Base-by-base conservation (phyloP, 2,888 invertebrate species). In the Eucera pruinosa region DNA sequence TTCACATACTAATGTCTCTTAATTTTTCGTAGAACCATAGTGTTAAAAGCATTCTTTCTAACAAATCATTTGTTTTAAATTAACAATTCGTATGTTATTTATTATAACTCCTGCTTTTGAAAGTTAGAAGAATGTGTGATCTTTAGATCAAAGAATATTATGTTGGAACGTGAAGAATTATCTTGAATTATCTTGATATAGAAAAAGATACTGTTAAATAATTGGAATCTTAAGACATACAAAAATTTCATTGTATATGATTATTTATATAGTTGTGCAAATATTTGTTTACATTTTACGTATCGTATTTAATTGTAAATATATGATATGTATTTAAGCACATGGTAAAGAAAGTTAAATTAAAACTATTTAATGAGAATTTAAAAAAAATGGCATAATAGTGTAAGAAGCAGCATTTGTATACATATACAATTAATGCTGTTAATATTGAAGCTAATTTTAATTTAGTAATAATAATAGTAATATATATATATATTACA, bases 361-460 rank as follows among this genome's bases (percentile, higher is more conserved):
- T 6, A 52, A n/a, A 71, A 47, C 25, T 71, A 69, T 82, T 72
- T 80, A 80, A 76, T 75, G 27, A 64, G 52, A 54, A 54, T 67
- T 70, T 47, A 2, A 39, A 23, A 36, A 36, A 65, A 70, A 66
- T 58, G 20, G 43, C 33, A 66, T 73, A 66, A 25, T 50, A n/a
- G n/a, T n/a, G n/a, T n/a, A n/a, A n/a, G 58, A 45, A 39, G 64
- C 47, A 57, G 52, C 52, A 73, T 80, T 67, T 75, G 60, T 78
- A 73, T 80, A 75, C 61, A 62, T 47, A 50, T 72, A 52, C 52
- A 41, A 62, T 61, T 43, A 11, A 75, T 52, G 74, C 69, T 77
- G 62, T 77, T 69, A 64, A 75, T 67, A 39, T 66, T 75, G 61
- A 64, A 77, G 72, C 79, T 75, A 67, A 77, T 50, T 79, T 70